A percentile compares a stretch with the other conserved stretches of the same genome.
phyloP scores from a whole-genome alignment of 2,797 vertebrate genomes.

The Pangasius macronema region DNA sequence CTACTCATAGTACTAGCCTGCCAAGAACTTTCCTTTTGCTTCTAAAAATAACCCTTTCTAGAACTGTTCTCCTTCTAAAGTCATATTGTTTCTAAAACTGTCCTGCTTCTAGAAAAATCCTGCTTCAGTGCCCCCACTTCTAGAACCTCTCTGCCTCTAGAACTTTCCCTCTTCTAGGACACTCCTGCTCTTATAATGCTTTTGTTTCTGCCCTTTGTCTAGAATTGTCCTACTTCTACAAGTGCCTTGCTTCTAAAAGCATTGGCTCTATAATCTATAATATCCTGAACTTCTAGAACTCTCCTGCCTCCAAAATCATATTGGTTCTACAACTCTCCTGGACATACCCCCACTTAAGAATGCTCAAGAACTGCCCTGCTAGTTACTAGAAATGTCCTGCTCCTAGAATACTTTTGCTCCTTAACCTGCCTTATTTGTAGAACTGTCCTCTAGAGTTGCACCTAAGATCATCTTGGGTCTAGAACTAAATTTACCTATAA shows the following conservation, averaged over 20 bases:
- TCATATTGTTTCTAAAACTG: neutral
- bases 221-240: neutral
- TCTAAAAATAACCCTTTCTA: neutral
- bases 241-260: neutral
- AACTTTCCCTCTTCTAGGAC: neutral
- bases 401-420: neutral
- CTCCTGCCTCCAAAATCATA: neutral
- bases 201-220: neutral
- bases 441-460: neutral
- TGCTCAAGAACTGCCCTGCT: neutral
- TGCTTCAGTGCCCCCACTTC: neutral
- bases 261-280: neutral
- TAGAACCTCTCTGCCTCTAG: neutral
- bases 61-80: neutral
- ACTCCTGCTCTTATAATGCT: neutral
- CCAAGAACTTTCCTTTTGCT: neutral
- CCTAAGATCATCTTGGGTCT: neutral
- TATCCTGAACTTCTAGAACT: neutral
- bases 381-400: neutral
- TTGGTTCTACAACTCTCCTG: neutral
- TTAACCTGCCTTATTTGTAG: neutral
- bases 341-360: neutral
- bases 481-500: neutral
- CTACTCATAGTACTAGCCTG: neutral
- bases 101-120: neutral